A percentile compares a stretch with the other conserved stretches of the same genome.
phyloP scores from a whole-genome alignment of 2,113 vertebrate species.

The Vicugna pacos region DNA sequence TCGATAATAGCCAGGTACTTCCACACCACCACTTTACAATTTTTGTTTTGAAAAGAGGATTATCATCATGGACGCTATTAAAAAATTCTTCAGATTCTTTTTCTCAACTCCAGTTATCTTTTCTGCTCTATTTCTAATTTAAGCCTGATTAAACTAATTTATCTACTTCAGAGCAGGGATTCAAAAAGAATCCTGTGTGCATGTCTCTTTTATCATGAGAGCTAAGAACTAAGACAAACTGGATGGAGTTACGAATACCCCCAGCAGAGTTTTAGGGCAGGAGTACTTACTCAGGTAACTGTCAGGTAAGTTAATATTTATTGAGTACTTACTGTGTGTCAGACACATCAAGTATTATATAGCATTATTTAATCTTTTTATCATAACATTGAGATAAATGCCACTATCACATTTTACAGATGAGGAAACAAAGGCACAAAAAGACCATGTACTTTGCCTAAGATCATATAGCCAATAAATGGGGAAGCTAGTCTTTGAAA shows the following conservation, averaged over 20 bases:
- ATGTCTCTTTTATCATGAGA: not conserved
- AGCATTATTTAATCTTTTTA: not conserved
- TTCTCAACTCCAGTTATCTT: not conserved
- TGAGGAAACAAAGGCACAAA: not conserved
- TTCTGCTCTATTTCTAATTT: not conserved
- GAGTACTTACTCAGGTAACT: not conserved
- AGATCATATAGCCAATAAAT: not conserved
- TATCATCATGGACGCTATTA: not conserved
- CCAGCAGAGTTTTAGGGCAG: not conserved
- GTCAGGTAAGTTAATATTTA: not conserved
- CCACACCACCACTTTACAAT: not conserved
- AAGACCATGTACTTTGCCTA: not conserved
- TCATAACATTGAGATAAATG: not conserved
- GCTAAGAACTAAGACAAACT: not conserved
- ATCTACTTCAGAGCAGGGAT: not conserved
- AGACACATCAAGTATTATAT: not conserved
- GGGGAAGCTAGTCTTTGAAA: not conserved
- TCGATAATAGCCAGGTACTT: not conserved
- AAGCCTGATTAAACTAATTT: constrained; percentile 7
- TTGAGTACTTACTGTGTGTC: not conserved
- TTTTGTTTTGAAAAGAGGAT: not conserved
- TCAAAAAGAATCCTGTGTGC: not conserved
- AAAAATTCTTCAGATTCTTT: not conserved
- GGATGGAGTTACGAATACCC: not conserved
- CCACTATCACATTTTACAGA: not conserved